Conservation (phyloP, 2,888 invertebrate genomes). For the Patella ulyssiponensis region DNA sequence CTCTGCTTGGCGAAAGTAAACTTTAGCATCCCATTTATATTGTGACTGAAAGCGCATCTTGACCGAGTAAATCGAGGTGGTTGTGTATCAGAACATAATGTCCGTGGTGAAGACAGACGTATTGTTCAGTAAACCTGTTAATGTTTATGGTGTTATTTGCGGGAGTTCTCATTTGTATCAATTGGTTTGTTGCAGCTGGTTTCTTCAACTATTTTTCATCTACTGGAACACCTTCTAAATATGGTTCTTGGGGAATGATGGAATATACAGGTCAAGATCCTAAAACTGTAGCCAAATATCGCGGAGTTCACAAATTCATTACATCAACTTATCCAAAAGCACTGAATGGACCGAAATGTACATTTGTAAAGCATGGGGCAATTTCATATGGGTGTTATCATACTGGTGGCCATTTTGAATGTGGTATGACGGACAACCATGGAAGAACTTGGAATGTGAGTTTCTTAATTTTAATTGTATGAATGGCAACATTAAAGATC, state of each 20-base stretch:
- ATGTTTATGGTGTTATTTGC: background rate
- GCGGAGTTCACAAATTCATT: constrained; percentile 51
- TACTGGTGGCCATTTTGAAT: constrained; percentile 25
- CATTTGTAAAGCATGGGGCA: constrained; percentile 33
- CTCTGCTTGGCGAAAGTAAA: no score
- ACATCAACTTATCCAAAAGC: constrained; percentile 24
- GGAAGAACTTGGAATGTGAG: constrained; percentile 38
- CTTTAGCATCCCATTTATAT: no score
- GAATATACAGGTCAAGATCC: constrained; percentile 55
- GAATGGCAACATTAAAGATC: no score
- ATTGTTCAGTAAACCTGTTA: no score
- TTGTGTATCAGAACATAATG: no score
- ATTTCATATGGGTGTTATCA: constrained; percentile 45
- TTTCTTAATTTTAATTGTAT: background rate
- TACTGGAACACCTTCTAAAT: constrained; percentile 44
- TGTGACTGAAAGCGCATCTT: no score
- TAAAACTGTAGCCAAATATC: constrained; percentile 50
- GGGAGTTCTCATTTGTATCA: background rate
- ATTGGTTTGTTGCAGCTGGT: constrained; percentile 39
- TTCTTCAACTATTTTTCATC: constrained; percentile 57
- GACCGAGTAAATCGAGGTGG: no score
- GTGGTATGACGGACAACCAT: constrained; percentile 34
- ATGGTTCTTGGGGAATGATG: constrained; percentile 58
- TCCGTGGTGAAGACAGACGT: no score
- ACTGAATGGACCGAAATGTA: constrained; percentile 35